phyloP scores from a whole-genome alignment of 1,140 invertebrate species.

The Saccostrea echinata region DNA sequence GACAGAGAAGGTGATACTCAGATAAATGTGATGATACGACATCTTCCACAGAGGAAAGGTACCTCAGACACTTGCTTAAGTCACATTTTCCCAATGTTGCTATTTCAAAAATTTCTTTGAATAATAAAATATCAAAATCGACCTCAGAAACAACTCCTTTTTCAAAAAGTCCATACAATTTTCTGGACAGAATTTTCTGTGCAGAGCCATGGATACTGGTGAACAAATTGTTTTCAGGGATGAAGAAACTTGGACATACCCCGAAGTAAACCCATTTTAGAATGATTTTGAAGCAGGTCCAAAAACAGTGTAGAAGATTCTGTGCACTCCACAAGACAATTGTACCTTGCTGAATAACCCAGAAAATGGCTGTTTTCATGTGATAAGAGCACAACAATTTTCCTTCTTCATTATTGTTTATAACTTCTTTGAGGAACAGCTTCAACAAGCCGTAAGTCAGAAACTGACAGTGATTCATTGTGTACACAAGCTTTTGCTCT shows the following conservation, averaged over 20 bases:
- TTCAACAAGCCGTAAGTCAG: slow-evolving; percentile 33
- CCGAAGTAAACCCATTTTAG: slow-evolving; percentile 7
- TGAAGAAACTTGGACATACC: slow-evolving; percentile 28
- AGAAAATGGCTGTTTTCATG: slow-evolving; percentile 39
- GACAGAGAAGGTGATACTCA: slow-evolving; percentile 5
- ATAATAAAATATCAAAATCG: neutral
- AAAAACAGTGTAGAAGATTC: slow-evolving; percentile 5
- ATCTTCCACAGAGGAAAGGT: neutral
- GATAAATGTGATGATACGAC: neutral
- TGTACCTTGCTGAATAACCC: neutral
- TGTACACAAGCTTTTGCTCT: slow-evolving; percentile 10
- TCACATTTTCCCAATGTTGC: slow-evolving; percentile 10
- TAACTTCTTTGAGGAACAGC: slow-evolving; percentile 29
- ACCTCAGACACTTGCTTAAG: neutral
- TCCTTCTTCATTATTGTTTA: neutral
- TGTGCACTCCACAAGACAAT: neutral
- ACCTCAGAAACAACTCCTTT: slow-evolving; percentile 2
- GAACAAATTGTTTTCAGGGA: slow-evolving; percentile 40
- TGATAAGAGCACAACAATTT: slow-evolving; percentile 27
- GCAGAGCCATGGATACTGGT: neutral
- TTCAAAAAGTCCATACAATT: neutral
- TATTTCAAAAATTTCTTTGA: slow-evolving; percentile 20
- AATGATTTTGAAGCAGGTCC: slow-evolving; percentile 1
- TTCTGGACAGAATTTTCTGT: neutral
- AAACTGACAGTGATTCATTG: slow-evolving; percentile 44